phyloP scores from a whole-genome alignment of 2,888 invertebrate genomes.

The Ryuthela nishihirai region DNA sequence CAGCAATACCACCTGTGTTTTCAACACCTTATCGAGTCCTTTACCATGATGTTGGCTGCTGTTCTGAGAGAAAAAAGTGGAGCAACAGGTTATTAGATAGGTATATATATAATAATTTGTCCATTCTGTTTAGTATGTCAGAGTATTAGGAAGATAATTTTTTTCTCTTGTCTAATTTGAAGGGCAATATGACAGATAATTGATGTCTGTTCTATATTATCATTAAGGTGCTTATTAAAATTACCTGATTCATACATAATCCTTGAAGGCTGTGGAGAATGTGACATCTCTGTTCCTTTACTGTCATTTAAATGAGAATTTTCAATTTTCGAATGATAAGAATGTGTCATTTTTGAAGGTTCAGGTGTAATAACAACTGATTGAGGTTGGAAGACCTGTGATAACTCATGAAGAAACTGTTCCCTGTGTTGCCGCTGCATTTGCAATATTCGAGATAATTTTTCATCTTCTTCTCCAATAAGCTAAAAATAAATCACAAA shows the following conservation, averaged over 20 bases:
- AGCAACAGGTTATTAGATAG: no score
- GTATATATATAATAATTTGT: no score
- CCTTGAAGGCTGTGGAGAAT: conserved; percentile 18
- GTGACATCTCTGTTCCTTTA: conserved; percentile 12
- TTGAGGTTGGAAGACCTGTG: conserved; percentile 25
- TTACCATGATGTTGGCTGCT: no score
- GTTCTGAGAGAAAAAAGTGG: no score
- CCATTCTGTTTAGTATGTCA: no score
- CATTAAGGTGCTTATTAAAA: no score
- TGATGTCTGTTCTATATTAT: no score
- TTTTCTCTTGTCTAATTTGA: no score
- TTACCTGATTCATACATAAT: conserved; percentile 37
- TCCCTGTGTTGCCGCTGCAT: conserved; percentile 87
- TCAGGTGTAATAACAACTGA: conserved; percentile 5
- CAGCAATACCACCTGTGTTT: no score
- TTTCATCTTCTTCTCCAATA: conserved; percentile 69
- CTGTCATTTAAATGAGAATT: conserved; percentile 8
- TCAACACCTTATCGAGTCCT: no score
- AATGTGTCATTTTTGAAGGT: conserved; percentile 23
- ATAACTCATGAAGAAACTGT: conserved; percentile 44
- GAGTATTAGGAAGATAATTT: no score
- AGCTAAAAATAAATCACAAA: conserved; percentile 18
- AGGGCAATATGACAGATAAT: no score
- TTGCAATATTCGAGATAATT: conserved; percentile 75
- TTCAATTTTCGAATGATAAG: conserved; percentile 29